Evolutionary conservation across 2,797 vertebrate species (phyloP).

Genomic region (Pogonophryne albipinna): DNA sequence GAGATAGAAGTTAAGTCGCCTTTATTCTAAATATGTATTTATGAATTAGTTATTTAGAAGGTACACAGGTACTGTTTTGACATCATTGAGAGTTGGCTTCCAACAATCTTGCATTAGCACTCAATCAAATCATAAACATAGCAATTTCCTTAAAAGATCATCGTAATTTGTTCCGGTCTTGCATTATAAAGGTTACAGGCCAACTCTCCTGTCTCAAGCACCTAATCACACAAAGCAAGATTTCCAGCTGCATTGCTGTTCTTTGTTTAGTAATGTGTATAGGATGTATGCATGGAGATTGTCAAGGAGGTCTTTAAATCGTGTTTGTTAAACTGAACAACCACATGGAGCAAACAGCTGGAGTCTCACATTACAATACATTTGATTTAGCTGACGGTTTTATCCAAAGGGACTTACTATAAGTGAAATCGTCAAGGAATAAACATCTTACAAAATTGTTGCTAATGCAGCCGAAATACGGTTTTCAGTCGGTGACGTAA

Average conservation of each 20-base stretch:
- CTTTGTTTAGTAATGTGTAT: not conserved
- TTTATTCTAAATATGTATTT: not conserved
- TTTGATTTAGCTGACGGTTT: no score
- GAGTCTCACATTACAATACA: not conserved
- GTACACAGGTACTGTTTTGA: not conserved
- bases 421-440: no score
- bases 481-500: no score
- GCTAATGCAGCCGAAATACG: no score
- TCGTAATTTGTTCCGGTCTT: not conserved
- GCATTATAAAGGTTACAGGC: not conserved
- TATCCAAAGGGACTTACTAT: no score
- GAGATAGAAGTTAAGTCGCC: not conserved
- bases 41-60: not conserved
- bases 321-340: not conserved
- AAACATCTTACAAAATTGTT: no score
- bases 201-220: not conserved
- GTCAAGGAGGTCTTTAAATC: not conserved
- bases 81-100: not conserved
- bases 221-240: not conserved
- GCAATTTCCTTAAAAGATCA: not conserved
- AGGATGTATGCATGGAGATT: not conserved
- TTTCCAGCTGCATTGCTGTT: not conserved
- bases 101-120: not conserved
- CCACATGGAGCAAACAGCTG: slow-evolving; percentile 2
- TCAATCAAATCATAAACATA: not conserved